Evolutionary conservation across 1,140 invertebrate genomes (phyloP).

Genomic region (Platorchestia sp.): DNA sequence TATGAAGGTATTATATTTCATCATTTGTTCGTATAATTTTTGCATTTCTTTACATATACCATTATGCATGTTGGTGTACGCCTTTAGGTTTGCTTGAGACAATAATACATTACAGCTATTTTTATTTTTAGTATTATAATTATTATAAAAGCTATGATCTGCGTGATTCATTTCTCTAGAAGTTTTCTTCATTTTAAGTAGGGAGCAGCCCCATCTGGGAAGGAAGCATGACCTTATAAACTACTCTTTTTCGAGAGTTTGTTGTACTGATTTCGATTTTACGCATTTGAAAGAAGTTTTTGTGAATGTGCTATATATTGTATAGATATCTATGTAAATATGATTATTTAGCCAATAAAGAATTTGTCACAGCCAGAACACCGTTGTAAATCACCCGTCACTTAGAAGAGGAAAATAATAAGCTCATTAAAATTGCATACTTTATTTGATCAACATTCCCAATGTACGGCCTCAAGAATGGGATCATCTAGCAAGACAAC

Average conservation of each 20-base stretch:
- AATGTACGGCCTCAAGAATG: neutral
- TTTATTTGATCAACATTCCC: neutral
- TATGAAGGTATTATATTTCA: neutral
- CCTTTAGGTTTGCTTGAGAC: neutral
- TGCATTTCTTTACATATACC: neutral
- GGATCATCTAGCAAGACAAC: neutral
- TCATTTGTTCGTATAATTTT: neutral
- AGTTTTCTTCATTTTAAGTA: neutral
- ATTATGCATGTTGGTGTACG: neutral
- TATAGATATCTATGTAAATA: conserved; percentile 50
- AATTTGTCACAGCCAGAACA: conserved; percentile 23
- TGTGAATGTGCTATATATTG: conserved; percentile 50
- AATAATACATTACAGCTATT: neutral
- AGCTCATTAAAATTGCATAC: neutral
- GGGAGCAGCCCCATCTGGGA: neutral
- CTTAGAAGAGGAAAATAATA: neutral
- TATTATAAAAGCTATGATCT: neutral
- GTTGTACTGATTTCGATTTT: neutral
- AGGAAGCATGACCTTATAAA: neutral
- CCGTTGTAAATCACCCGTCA: neutral
- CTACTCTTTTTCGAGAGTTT: neutral
- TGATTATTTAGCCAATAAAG: conserved; percentile 52
- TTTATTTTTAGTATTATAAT: neutral
- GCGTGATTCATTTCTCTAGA: neutral
- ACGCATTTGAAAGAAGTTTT: conserved; percentile 11